Evolutionary conservation across 2,888 invertebrate species (phyloP), one percentile per base, ranked within the genome.

Genomic region (Drosophila parthenogenetica): DNA sequence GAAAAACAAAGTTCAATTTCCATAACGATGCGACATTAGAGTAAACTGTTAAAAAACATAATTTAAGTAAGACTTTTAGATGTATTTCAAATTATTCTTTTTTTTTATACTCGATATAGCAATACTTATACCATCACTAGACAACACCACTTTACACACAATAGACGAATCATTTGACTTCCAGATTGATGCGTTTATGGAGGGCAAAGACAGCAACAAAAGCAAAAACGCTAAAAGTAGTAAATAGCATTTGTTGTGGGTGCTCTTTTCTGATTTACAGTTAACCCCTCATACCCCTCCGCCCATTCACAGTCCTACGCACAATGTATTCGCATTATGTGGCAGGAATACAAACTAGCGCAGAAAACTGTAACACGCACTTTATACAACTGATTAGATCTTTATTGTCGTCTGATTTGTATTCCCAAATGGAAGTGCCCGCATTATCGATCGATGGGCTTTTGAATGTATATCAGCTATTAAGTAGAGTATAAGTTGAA

Each of bases 121-220:
- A 22, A 22, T 22, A 22, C 22, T 22, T 22, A 13, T 22, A 13
- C 35, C 35, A 35, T 35, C 35, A 3, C 35, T 35, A 35, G 13
- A 1, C 3, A 35, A 8, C 35, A 35, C 19, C 32, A 61, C 45
- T 57, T 45, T 35, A 14, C 45, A 46, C 14, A 57, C 60, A 61
- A 61, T 53, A 39, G 54, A 14, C 25, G 53, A 54, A 61, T 54
- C 25, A 61, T 53, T 61, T 39, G 54, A 39, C 37, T 35, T 16
- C 11, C 25, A 53, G 60, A 60, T 60, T 61, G 60, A 39, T 45
- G 45, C 60, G 45, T 14, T 51, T 22, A 19, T 32, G n/a, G 32
- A 35, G 19, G 29, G 42, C 25, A 29, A 29, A 29, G 22, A 5
- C 5, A 16, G 16, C 5, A n/a, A 17, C 13, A 29, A 29, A 7